Conservation (phyloP, 2,113 vertebrate species). For the Pardalotus punctatus region DNA sequence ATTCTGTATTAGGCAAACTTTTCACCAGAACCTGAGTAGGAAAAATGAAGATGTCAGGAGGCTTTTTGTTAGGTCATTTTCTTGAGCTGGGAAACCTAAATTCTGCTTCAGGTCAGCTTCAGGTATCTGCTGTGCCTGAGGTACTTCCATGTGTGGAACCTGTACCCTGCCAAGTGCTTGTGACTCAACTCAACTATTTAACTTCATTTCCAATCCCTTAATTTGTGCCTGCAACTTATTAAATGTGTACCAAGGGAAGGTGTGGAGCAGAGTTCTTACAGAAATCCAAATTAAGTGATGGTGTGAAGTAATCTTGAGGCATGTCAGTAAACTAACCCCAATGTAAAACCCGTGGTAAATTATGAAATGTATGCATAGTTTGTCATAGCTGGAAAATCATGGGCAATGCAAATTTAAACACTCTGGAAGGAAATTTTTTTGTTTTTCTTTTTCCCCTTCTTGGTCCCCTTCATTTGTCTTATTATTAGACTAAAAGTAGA, state of each 20-base stretch:
- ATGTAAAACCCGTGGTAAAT: neutral
- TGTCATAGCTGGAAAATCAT: neutral
- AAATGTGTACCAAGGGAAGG: neutral
- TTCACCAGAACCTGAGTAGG: neutral
- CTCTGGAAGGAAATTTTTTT: neutral
- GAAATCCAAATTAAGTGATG: neutral
- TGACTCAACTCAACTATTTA: neutral
- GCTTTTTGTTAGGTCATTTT: neutral
- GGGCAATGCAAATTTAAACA: neutral
- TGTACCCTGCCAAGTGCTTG: neutral
- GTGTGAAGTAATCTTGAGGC: neutral
- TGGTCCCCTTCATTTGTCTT: slow-evolving; percentile 52
- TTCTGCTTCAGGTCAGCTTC: neutral
- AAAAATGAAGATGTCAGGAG: neutral
- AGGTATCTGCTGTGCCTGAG: neutral
- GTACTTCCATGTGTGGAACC: neutral
- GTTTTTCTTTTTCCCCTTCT: slow-evolving; percentile 10
- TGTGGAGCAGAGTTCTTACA: neutral
- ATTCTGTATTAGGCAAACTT: neutral
- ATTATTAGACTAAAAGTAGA: slow-evolving; percentile 53
- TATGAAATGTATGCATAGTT: neutral
- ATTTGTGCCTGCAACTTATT: neutral
- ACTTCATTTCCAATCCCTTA: neutral
- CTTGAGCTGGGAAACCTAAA: neutral
- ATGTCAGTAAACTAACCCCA: neutral